Percentiles rank a stretch among this genome's conserved stretches.
Conservation (phyloP, 2,888 invertebrate genomes). For the Eupsilia transversa region DNA sequence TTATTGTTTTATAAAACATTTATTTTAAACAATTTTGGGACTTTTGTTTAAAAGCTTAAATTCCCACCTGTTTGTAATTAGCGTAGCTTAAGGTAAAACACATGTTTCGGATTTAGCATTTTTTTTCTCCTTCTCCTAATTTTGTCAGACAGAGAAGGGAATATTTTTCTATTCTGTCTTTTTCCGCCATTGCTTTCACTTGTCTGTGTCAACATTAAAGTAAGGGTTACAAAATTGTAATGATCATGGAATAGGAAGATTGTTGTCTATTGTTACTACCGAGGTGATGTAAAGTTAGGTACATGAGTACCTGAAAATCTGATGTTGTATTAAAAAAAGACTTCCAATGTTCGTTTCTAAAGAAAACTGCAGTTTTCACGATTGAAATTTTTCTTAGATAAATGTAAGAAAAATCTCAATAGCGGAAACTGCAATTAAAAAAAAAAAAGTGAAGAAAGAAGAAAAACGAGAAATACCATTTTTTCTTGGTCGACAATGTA, state of each 20-base stretch:
- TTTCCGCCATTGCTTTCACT: conserved; percentile 6
- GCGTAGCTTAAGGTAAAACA: conserved; percentile 36
- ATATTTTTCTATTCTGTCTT: neutral
- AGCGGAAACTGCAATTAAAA: too few species aligned
- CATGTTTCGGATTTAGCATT: conserved; percentile 43
- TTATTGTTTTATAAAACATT: conserved; percentile 66
- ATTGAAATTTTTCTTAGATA: neutral
- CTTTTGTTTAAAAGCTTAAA: conserved; percentile 42
- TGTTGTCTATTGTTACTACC: neutral
- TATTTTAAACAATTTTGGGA: conserved; percentile 36
- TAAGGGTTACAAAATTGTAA: neutral
- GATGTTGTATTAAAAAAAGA: neutral
- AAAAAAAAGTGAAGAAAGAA: neutral
- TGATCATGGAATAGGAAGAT: neutral
- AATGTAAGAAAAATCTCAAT: too few species aligned
- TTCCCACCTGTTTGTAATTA: conserved; percentile 60
- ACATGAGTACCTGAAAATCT: neutral
- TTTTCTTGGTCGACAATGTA: neutral
- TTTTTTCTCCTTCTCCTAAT: neutral
- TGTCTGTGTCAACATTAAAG: neutral
- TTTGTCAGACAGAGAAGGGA: neutral
- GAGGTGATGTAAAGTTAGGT: neutral
- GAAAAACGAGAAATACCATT: neutral
- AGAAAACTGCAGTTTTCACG: neutral
- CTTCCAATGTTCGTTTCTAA: neutral